These are phyloP conservation scores for Drosophila rhopaloa DNA, from an alignment of 1,140 invertebrate genomes.

Conservation along the genomic window DNA sequence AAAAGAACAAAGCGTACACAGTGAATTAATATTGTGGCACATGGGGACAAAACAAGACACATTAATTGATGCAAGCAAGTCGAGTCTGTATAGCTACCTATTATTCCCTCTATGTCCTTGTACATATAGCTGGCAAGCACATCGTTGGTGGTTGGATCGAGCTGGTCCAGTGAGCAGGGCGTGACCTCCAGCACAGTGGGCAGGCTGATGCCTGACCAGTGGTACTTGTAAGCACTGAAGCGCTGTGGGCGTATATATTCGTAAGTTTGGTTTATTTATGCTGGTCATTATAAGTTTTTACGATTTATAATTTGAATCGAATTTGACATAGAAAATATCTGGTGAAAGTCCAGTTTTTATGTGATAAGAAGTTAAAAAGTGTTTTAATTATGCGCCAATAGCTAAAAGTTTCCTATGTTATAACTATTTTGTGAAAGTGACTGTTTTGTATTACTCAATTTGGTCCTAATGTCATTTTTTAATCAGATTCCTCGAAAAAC, in stretches of 20 bases:
- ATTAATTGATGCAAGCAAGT: constrained; percentile 29
- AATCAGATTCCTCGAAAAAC: not conserved
- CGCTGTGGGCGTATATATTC: constrained; percentile 86
- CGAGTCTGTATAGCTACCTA: constrained; percentile 81
- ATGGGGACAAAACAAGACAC: constrained; percentile 35
- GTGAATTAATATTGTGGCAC: constrained; percentile 53
- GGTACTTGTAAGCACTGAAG: constrained; percentile 96
- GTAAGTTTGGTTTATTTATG: not conserved
- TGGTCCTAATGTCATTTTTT: not conserved
- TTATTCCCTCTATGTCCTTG: constrained; percentile 95
- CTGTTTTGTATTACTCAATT: too few species aligned
- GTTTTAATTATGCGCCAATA: too few species aligned
- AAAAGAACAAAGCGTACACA: constrained; percentile 47
- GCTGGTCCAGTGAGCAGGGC: constrained; percentile 94
- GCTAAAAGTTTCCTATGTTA: too few species aligned
- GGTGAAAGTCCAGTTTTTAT: too few species aligned
- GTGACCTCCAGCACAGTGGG: constrained; percentile 96
- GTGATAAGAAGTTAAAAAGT: too few species aligned
- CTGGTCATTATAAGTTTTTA: too few species aligned
- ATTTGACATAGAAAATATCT: too few species aligned
- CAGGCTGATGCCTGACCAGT: constrained; percentile 96
- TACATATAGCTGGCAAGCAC: constrained; percentile 95
- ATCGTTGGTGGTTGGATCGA: constrained; percentile 93
- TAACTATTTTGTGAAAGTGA: too few species aligned
- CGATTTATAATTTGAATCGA: too few species aligned